Base-by-base conservation (phyloP, 1,140 invertebrate genomes). In the Helicoverpa zea region DNA sequence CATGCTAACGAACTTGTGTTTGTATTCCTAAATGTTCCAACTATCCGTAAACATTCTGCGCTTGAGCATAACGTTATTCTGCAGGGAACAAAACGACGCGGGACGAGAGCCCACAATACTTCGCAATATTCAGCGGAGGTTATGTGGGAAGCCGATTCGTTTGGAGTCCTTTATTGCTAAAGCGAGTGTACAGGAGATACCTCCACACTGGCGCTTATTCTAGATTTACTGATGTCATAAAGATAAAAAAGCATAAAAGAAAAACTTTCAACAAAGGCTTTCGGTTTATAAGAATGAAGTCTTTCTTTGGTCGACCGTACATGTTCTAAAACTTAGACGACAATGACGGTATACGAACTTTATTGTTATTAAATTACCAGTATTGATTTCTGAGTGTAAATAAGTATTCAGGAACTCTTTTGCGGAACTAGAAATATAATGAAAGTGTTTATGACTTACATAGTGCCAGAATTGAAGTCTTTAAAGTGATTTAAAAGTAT, bases 131-230 rank as follows among this genome's bases (percentile, higher is more conserved):
- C 56, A n/a, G 18, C n/a, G 16, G 18, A 58, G 14, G n/a, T 18
- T 58, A 23, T 23, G 23, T 16, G 56, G 18, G n/a, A 18, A 23
- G 14, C 56, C 56, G 56, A 18, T 18, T 58, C 56, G 18, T 58
- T 58, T 58, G 56, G 56, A 58, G 56, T 58, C 56, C 56, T 9
- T 58, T 58, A 58, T 7, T 58, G 11, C 2, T 58, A 58, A 58
- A 58, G 18, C 14, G 56, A 18, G 56, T 58, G 18, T 58, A 58
- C 56, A 58, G 10, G 56, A 58, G 56, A 58, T 58, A 58, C 61
- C 61, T 64, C 13, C 18, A 29, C 14, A 12, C 61, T 13, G 12
- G 14, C 23, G 13, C 7, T 64, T 14, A 35, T 14, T 2, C 9
- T 12, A 23, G 16, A 58, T 18, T 23, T 23, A 58, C 7, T 58